Evolutionary conservation across 2,797 vertebrate species (phyloP).

Genomic region (Siniperca obscura): DNA sequence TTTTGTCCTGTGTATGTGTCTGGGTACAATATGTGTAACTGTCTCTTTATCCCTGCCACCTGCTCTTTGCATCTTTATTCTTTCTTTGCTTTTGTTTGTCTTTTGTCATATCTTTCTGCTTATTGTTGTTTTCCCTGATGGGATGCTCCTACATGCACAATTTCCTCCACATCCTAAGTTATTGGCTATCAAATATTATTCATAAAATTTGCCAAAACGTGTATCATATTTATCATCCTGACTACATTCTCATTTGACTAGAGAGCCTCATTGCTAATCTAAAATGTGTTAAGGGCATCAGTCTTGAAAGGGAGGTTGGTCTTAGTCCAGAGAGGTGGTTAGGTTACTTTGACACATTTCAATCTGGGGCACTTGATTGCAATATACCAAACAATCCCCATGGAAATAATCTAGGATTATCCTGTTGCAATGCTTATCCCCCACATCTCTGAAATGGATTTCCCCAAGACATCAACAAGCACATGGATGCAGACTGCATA

Average conservation of each 20-base stretch:
- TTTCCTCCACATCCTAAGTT: neutral
- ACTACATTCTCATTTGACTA: neutral
- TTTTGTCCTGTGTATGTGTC: slow-evolving; percentile 11
- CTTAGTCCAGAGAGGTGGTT: slow-evolving; percentile 45
- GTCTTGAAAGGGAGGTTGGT: slow-evolving; percentile 21
- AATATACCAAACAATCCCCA: slow-evolving; percentile 75
- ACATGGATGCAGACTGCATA: slow-evolving; percentile 54
- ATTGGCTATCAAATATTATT: slow-evolving; percentile 3
- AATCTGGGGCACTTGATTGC: slow-evolving; percentile 77
- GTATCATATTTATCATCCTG: neutral
- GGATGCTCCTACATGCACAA: neutral
- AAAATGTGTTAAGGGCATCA: slow-evolving; percentile 9
- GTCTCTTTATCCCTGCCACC: slow-evolving; percentile 14
- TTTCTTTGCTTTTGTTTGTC: neutral
- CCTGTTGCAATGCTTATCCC: slow-evolving; percentile 67
- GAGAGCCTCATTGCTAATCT: slow-evolving; percentile 7
- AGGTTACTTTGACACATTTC: slow-evolving; percentile 73
- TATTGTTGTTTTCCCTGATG: slow-evolving; percentile 6
- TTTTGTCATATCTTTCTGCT: neutral
- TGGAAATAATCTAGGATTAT: slow-evolving; percentile 84
- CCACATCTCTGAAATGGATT: slow-evolving; percentile 78
- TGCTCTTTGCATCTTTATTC: neutral
- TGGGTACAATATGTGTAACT: slow-evolving; percentile 4
- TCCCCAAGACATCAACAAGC: slow-evolving; percentile 73
- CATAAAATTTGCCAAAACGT: neutral